Conservation (phyloP, 2,113 vertebrate genomes). For the Circaetus cinerascens region DNA sequence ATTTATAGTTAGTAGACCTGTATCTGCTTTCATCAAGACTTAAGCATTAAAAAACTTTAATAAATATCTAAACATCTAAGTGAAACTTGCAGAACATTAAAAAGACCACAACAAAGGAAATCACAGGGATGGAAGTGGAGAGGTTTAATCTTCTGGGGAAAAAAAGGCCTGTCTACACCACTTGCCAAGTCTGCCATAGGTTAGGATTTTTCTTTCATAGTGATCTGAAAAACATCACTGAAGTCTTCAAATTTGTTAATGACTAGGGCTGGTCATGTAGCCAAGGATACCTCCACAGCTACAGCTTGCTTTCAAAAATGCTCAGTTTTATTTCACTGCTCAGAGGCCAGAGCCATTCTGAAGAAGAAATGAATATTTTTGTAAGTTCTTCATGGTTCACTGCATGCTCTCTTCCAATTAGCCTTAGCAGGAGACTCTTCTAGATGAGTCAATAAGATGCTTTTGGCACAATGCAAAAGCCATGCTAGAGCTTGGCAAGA, state of each 20-base stretch:
- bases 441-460: background rate
- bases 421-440: background rate
- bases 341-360: background rate
- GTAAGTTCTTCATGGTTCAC: background rate
- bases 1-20: background rate
- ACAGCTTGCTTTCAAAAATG: background rate
- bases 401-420: background rate
- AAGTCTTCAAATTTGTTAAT: background rate
- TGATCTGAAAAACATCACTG: background rate
- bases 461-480: background rate
- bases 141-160: background rate
- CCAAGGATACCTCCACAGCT: background rate
- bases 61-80: background rate
- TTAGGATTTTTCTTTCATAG: background rate
- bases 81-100: background rate
- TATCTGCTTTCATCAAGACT: background rate
- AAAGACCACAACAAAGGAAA: conserved; percentile 31
- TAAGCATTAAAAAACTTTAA: background rate
- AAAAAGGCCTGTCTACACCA: background rate
- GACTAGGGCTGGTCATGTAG: background rate
- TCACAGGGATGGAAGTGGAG: background rate
- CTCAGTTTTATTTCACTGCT: background rate
- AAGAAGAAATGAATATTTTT: background rate
- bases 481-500: background rate
- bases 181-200: background rate